phyloP scores from a whole-genome alignment of 2,113 vertebrate genomes.

The Rana temporaria region DNA sequence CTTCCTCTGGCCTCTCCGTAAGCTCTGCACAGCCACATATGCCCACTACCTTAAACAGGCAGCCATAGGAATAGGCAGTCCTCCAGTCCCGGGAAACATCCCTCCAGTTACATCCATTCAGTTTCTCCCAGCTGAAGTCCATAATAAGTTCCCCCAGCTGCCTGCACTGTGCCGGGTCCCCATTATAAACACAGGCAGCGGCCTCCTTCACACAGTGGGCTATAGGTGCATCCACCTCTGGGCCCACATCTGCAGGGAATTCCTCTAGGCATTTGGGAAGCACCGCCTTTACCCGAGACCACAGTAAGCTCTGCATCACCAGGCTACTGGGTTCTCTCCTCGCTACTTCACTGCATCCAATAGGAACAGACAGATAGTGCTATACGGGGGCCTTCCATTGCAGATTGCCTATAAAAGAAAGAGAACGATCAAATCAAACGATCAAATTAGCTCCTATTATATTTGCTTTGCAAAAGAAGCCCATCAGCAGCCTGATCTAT shows the following conservation, averaged over 20 bases:
- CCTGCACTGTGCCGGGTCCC: slow-evolving; percentile 25
- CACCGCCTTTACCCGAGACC: slow-evolving; percentile 68
- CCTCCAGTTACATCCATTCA: slow-evolving; percentile 84
- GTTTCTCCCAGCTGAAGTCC: slow-evolving; percentile 88
- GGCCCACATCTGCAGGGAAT: slow-evolving; percentile 70
- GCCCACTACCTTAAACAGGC: slow-evolving; percentile 82
- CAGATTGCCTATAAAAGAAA: too few species aligned
- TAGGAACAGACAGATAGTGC: too few species aligned
- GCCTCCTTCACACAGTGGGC: slow-evolving; percentile 67
- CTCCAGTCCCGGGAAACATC: slow-evolving; percentile 87
- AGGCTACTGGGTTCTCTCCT: background rate
- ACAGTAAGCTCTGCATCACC: slow-evolving; percentile 21
- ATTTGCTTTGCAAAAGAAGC: too few species aligned
- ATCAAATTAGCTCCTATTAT: too few species aligned
- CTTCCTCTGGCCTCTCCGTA: slow-evolving; percentile 43
- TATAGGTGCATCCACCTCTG: slow-evolving; percentile 71
- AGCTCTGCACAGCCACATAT: slow-evolving; percentile 67
- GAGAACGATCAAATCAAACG: too few species aligned
- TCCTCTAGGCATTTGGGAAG: slow-evolving; percentile 72
- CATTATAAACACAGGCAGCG: slow-evolving; percentile 70
- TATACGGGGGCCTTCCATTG: too few species aligned
- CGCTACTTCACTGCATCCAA: background rate
- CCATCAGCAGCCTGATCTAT: too few species aligned
- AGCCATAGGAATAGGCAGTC: slow-evolving; percentile 81
- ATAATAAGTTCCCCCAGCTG: slow-evolving; percentile 74